Percentiles rank a stretch among this genome's conserved stretches.
Evolutionary conservation across 2,113 vertebrate genomes (phyloP).

Genomic region (Falcunculus frontatus): DNA sequence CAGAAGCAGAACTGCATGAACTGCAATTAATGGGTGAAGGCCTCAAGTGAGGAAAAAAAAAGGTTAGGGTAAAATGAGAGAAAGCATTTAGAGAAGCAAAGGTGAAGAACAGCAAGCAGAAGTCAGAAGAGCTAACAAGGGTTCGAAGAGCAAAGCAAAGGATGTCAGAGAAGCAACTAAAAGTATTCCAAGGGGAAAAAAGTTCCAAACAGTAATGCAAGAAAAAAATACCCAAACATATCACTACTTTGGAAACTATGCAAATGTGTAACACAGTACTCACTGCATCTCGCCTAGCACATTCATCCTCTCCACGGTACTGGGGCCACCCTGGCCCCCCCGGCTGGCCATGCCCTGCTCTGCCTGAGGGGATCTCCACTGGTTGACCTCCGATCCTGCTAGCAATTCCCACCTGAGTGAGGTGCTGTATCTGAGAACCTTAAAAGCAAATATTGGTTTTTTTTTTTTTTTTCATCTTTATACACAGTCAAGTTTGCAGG

Average conservation of each 20-base stretch:
- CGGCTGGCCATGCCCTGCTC: constrained; percentile 79
- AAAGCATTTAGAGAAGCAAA: constrained; percentile 34
- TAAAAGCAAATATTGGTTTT: constrained; percentile 57
- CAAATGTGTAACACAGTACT: constrained; percentile 71
- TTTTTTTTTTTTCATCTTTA: constrained; percentile 63
- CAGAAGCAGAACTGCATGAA: constrained; percentile 44
- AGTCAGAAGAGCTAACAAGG: constrained; percentile 37
- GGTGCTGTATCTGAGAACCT: constrained; percentile 94
- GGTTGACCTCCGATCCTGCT: constrained; percentile 84
- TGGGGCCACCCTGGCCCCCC: constrained; percentile 84
- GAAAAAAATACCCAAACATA: constrained; percentile 41
- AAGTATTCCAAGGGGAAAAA: neutral
- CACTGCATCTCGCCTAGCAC: constrained; percentile 84
- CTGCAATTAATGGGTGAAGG: constrained; percentile 37
- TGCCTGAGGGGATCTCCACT: constrained; percentile 76
- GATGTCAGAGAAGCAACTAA: constrained; percentile 57
- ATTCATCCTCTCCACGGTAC: constrained; percentile 81
- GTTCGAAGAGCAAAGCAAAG: constrained; percentile 49
- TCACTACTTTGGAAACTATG: constrained; percentile 42
- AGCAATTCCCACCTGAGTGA: constrained; percentile 89
- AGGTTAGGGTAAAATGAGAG: constrained; percentile 15
- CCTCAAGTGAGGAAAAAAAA: constrained; percentile 28
- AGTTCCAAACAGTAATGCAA: constrained; percentile 49
- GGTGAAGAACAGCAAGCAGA: constrained; percentile 32
- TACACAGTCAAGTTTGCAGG: constrained; percentile 57